phyloP scores from a whole-genome alignment of 1,140 invertebrate species.

The Nomia melanderi region DNA sequence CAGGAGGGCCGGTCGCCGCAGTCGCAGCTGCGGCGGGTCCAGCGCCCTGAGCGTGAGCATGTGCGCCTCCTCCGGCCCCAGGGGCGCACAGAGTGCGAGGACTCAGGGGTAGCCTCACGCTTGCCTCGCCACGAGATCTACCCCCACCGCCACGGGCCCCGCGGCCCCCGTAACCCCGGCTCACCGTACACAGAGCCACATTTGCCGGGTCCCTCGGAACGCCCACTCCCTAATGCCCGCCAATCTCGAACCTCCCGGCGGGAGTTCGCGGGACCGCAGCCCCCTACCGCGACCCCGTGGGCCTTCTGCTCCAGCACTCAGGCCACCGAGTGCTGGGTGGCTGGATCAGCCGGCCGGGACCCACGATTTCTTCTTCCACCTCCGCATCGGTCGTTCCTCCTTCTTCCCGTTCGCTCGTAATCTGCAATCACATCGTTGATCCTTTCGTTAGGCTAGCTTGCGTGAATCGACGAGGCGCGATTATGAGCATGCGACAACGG shows the following conservation, averaged over 20 bases:
- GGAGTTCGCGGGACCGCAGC: neutral
- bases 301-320: neutral
- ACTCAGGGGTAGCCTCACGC: conserved; percentile 68
- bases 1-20: conserved; percentile 24
- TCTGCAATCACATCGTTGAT: neutral
- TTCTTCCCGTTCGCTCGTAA: neutral
- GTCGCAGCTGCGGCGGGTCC: conserved; percentile 39
- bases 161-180: conserved; percentile 71
- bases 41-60: conserved; percentile 45
- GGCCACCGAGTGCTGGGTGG: neutral
- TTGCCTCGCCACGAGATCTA: conserved; percentile 57
- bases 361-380: conserved; percentile 18
- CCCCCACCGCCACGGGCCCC: conserved; percentile 67
- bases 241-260: conserved; percentile 21
- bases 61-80: conserved; percentile 50
- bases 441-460: neutral
- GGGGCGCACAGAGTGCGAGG: conserved; percentile 71
- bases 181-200: conserved; percentile 79
- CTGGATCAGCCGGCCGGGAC: conserved; percentile 8
- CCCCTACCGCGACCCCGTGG: too few relatives aligned
- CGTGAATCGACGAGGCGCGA: too few relatives aligned
- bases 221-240: conserved; percentile 52
- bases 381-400: conserved; percentile 8
- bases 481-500: too few relatives aligned
- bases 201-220: conserved; percentile 71